A percentile compares a stretch with the other conserved stretches of the same genome.
Evolutionary conservation across 1,140 invertebrate genomes (phyloP).

Genomic region (Thaumatotibia leucotreta): DNA sequence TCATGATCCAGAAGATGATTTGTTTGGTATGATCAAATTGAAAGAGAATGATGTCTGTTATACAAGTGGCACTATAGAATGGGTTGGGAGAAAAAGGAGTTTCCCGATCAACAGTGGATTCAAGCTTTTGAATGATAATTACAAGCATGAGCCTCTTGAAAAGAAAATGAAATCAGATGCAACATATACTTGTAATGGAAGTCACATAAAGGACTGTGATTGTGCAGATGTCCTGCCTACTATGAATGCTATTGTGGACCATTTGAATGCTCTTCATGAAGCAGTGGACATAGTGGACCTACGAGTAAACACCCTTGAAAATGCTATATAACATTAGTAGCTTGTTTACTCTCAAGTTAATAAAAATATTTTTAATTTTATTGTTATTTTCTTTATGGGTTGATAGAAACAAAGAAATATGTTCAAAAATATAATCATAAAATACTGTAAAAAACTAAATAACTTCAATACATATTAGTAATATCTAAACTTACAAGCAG

Average conservation of each 20-base stretch:
- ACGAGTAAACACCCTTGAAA: conserved; percentile 64
- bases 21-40: conserved; percentile 68
- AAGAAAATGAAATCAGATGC: conserved; percentile 48
- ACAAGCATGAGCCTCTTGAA: conserved; percentile 39
- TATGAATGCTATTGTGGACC: conserved; percentile 70
- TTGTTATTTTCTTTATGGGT: not conserved
- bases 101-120: conserved; percentile 67
- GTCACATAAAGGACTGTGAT: conserved; percentile 51
- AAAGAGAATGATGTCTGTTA: conserved; percentile 64
- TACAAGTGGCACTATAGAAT: conserved; percentile 66
- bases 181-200: conserved; percentile 24
- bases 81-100: conserved; percentile 64
- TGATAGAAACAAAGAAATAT: conserved; percentile 7
- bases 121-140: conserved; percentile 49
- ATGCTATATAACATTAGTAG: conserved; percentile 26
- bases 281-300: conserved; percentile 68
- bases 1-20: conserved; percentile 26
- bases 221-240: conserved; percentile 69
- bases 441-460: not conserved
- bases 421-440: not conserved
- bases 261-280: conserved; percentile 69
- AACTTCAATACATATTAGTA: not conserved
- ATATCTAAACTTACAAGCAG: too few relatives aligned
- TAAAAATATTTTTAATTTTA: conserved; percentile 14
- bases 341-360: conserved; percentile 15